These are phyloP conservation scores for Siniperca chuatsi DNA, from an alignment of 2,113 vertebrate genomes.

Conservation along the genomic window DNA sequence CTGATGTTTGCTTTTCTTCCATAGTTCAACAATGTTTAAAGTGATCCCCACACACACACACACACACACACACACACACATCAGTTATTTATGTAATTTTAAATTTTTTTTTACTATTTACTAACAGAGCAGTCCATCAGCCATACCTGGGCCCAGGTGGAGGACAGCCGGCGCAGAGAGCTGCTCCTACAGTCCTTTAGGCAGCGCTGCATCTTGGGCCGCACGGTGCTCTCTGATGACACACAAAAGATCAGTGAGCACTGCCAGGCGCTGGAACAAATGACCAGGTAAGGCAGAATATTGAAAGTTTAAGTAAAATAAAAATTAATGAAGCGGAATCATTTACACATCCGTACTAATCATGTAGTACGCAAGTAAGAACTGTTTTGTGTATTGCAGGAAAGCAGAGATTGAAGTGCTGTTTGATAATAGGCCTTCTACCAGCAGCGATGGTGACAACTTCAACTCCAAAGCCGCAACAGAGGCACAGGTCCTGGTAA, in stretches of 20 bases:
- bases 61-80: no score
- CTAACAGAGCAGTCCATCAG: conserved; percentile 74
- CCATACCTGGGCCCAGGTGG: conserved; percentile 64
- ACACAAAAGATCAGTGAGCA: conserved; percentile 59
- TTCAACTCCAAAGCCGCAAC: conserved; percentile 50
- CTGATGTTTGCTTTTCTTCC: background rate
- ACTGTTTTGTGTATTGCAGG: conserved; percentile 65
- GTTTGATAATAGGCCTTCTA: conserved; percentile 68
- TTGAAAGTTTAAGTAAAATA: background rate
- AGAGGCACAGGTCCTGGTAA: conserved; percentile 84
- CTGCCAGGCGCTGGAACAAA: conserved; percentile 71
- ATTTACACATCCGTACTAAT: background rate
- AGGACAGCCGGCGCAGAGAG: conserved; percentile 70
- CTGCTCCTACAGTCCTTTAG: conserved; percentile 80
- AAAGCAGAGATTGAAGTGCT: conserved; percentile 80
- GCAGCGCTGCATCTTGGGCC: conserved; percentile 58
- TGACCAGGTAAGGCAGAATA: conserved; percentile 66
- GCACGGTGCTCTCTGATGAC: conserved; percentile 65
- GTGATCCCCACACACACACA: background rate
- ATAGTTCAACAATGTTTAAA: conserved; percentile 4
- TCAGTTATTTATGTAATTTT: no score
- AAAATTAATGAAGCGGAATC: background rate
- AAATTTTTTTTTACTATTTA: background rate
- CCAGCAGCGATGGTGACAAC: conserved; percentile 37
- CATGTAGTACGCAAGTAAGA: background rate